These are phyloP conservation scores for Rhodinocichla rosea DNA, from an alignment of 2,113 vertebrate genomes.

Conservation along the genomic window DNA sequence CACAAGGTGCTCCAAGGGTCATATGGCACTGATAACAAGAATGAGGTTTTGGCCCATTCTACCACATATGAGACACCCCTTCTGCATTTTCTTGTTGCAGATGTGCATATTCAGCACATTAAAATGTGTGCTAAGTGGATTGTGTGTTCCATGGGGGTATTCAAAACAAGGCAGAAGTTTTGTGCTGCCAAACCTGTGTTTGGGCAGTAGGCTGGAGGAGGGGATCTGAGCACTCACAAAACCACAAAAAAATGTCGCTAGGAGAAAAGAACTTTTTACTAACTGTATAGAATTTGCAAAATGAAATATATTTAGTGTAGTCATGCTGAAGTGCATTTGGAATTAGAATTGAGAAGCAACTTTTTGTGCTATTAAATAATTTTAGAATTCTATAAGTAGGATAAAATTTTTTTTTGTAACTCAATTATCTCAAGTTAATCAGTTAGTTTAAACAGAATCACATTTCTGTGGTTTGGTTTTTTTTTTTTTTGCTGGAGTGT, in stretches of 20 bases:
- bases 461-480: background rate
- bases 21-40: background rate
- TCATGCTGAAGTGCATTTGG: background rate
- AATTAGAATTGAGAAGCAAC: background rate
- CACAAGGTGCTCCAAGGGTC: background rate
- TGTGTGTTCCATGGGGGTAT: accelerated
- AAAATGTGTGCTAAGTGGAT: background rate
- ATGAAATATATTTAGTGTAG: background rate
- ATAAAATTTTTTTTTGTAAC: background rate
- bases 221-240: background rate
- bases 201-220: background rate
- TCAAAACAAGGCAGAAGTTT: background rate
- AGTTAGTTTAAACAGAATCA: background rate
- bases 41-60: background rate
- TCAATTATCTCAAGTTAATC: background rate
- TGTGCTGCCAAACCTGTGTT: background rate
- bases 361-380: background rate
- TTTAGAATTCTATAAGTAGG: background rate
- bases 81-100: background rate
- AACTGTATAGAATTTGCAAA: background rate
- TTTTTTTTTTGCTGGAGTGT: background rate
- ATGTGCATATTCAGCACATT: background rate
- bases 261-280: background rate
- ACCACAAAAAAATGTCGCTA: background rate
- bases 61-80: background rate